Conservation (phyloP, 2,113 vertebrate genomes). For the Halichoerus grypus region DNA sequence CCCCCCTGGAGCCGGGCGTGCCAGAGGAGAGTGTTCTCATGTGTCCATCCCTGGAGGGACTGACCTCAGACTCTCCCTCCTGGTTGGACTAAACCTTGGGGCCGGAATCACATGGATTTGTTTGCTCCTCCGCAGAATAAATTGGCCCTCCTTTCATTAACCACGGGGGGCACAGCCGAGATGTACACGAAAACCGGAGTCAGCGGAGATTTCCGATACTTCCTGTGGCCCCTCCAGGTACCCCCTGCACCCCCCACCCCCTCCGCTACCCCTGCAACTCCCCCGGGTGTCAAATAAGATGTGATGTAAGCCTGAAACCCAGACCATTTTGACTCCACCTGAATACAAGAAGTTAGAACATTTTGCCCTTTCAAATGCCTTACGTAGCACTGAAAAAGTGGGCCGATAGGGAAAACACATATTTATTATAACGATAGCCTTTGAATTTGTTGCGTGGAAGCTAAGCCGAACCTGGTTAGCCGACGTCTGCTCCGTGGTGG, state of each 20-base stretch:
- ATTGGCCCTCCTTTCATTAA: conserved; percentile 87
- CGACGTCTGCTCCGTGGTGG: neutral
- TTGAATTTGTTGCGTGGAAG: neutral
- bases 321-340: neutral
- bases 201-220: conserved; percentile 82
- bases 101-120: neutral
- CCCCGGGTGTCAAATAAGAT: neutral
- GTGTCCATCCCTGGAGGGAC: too few relatives aligned
- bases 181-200: conserved; percentile 73
- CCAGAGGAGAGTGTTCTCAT: neutral
- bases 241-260: too few relatives aligned
- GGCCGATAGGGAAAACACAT: neutral
- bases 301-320: neutral
- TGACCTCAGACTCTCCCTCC: neutral
- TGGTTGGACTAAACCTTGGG: rapidly evolving
- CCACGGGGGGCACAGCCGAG: conserved; percentile 80
- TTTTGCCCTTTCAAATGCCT: neutral
- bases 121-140: conserved; percentile 80
- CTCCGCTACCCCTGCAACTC: neutral
- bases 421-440: neutral
- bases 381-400: neutral
- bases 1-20: neutral
- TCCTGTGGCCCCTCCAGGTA: conserved; percentile 90
- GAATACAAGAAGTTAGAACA: neutral
- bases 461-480: neutral